Conservation (phyloP, 37 sponge, comb jelly and placozoan genomes). For the Theonella swinhoei region DNA sequence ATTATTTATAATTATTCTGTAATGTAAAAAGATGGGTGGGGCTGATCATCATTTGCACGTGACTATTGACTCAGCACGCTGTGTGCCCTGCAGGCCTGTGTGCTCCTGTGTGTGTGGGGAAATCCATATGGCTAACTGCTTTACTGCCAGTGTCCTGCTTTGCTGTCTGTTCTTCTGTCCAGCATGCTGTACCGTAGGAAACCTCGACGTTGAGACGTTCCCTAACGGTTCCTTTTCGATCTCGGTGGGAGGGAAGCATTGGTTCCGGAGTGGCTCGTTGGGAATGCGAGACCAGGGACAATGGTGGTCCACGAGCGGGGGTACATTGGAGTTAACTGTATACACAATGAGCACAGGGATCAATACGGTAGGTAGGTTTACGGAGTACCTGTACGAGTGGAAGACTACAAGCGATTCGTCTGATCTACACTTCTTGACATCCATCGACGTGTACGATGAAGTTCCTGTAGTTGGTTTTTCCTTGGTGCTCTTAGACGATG, state of each 20-base stretch:
- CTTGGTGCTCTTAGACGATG: constrained; percentile 20
- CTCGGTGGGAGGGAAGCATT: not conserved
- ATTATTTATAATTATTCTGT: too few relatives aligned
- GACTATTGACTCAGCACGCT: too few relatives aligned
- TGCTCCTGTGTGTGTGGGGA: too few relatives aligned
- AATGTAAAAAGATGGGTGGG: too few relatives aligned
- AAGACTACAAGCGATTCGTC: not conserved
- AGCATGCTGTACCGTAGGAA: not conserved
- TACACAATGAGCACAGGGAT: not conserved
- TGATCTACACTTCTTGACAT: constrained; percentile 16
- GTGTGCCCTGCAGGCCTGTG: too few relatives aligned
- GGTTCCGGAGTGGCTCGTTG: constrained; percentile 42
- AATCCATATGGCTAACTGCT: too few relatives aligned
- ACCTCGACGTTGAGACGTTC: not conserved
- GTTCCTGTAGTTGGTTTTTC: constrained; percentile 38
- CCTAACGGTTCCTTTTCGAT: constrained; percentile 10
- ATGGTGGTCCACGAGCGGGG: constrained; percentile 20
- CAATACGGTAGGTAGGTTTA: constrained; percentile 8
- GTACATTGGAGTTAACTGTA: not conserved
- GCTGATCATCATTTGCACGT: too few relatives aligned
- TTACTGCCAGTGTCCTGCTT: too few relatives aligned
- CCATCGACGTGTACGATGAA: constrained; percentile 6
- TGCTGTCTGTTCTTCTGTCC: not conserved
- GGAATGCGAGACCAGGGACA: constrained; percentile 11
- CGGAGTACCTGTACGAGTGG: constrained; percentile 8